Evolutionary conservation across 1,140 invertebrate species (phyloP).

Genomic region (Sitophilus oryzae): DNA sequence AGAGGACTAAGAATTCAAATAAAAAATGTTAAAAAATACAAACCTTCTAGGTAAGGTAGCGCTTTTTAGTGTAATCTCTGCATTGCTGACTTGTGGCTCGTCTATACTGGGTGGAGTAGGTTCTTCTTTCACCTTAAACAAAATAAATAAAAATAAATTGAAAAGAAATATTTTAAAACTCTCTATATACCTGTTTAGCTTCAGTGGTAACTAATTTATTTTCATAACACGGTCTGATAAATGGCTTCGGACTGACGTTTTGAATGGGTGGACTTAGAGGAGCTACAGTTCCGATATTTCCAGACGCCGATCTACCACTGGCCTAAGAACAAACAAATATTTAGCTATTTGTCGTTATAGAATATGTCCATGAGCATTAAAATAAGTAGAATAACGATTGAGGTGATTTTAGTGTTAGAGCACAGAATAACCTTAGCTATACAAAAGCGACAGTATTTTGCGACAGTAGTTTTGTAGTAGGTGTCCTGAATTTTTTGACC

Average conservation of each 20-base stretch:
- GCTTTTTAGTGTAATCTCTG: conserved; percentile 61
- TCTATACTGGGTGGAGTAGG: conserved; percentile 34
- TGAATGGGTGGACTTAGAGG: conserved; percentile 31
- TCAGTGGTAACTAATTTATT: conserved; percentile 19
- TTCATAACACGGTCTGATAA: conserved; percentile 28
- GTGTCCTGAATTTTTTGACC: no score
- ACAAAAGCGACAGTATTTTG: no score
- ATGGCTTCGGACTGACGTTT: conserved; percentile 32
- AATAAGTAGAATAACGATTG: no score
- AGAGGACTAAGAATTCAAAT: neutral
- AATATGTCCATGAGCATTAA: no score
- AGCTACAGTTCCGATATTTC: conserved; percentile 40
- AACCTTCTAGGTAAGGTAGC: conserved; percentile 55
- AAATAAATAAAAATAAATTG: conserved; percentile 5
- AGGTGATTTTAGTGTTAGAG: no score
- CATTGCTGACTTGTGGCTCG: conserved; percentile 51
- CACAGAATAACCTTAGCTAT: no score
- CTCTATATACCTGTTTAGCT: conserved; percentile 16
- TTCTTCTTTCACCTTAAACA: conserved; percentile 16
- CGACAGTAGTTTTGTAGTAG: no score
- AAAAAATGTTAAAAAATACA: neutral
- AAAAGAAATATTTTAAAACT: neutral
- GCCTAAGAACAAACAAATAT: conserved; percentile 13
- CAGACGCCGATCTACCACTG: conserved; percentile 48
- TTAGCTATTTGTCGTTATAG: no score